Percentiles rank a stretch among this genome's conserved stretches.
phyloP scores from a whole-genome alignment of 2,113 vertebrate species.

The Sphyrna mokarran region DNA sequence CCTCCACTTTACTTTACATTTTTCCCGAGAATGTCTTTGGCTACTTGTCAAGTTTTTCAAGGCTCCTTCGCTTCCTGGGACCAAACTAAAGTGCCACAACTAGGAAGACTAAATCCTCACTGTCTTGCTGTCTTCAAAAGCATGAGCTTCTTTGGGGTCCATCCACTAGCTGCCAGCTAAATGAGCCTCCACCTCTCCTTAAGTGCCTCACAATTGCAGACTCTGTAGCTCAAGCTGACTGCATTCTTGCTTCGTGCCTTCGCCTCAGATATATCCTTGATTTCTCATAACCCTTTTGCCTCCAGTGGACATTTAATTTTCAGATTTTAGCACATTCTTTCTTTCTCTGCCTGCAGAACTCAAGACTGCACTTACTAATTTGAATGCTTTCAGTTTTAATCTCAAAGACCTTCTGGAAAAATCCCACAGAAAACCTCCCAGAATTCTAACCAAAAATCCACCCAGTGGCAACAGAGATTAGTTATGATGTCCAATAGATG shows the following conservation, averaged over 20 bases:
- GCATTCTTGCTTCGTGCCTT: neutral
- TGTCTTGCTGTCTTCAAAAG: neutral
- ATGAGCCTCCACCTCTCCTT: neutral
- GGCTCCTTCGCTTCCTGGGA: neutral
- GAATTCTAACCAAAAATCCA: too few species aligned
- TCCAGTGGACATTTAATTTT: too few species aligned
- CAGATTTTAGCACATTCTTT: too few species aligned
- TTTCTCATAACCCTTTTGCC: too few species aligned
- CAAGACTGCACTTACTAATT: neutral
- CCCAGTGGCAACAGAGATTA: too few species aligned
- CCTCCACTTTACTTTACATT: too few species aligned
- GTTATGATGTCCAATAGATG: too few species aligned
- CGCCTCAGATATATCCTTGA: neutral
- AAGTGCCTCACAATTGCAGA: neutral
- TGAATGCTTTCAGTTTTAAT: too few species aligned
- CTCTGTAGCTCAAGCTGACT: neutral
- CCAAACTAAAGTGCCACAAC: neutral
- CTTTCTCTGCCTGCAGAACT: neutral
- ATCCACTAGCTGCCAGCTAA: neutral
- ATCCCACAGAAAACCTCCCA: too few species aligned
- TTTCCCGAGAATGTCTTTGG: too few species aligned
- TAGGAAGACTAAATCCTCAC: neutral
- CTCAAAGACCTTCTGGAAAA: too few species aligned
- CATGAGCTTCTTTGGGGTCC: neutral
- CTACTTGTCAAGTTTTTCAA: neutral